Evolutionary conservation across 1,140 invertebrate species (phyloP).

Genomic region (Reticulitermes speratus): DNA sequence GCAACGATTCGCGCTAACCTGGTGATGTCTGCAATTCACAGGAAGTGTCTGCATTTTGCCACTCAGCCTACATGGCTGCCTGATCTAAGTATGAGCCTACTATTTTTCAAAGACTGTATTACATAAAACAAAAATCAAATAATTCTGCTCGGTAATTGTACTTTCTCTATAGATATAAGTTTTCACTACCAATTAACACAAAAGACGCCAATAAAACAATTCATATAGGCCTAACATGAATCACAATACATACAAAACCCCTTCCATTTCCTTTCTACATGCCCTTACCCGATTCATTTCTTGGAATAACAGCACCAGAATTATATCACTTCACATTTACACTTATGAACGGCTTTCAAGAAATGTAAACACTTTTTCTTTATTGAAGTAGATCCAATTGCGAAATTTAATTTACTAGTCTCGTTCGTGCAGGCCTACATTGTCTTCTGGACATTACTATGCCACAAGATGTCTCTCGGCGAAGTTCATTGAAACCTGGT

Average conservation of each 20-base stretch:
- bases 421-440: constrained; percentile 34
- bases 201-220: neutral
- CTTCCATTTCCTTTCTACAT: neutral
- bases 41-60: constrained; percentile 1
- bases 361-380: neutral
- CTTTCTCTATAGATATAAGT: neutral
- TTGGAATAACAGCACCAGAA: neutral
- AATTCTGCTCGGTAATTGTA: neutral
- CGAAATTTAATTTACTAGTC: neutral
- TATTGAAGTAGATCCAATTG: neutral
- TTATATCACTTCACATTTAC: constrained; percentile 12
- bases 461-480: constrained; percentile 41
- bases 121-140: neutral
- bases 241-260: neutral
- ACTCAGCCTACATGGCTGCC: constrained; percentile 2
- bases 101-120: neutral
- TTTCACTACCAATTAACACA: neutral
- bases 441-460: constrained; percentile 35
- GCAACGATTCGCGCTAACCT: neutral
- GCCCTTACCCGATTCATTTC: neutral
- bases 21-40: neutral
- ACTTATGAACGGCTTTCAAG: neutral
- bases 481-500: constrained; percentile 39
- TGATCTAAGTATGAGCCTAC: neutral
- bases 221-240: neutral